Conservation (phyloP, 2,113 vertebrate species). For the Cromileptes altivelis region DNA sequence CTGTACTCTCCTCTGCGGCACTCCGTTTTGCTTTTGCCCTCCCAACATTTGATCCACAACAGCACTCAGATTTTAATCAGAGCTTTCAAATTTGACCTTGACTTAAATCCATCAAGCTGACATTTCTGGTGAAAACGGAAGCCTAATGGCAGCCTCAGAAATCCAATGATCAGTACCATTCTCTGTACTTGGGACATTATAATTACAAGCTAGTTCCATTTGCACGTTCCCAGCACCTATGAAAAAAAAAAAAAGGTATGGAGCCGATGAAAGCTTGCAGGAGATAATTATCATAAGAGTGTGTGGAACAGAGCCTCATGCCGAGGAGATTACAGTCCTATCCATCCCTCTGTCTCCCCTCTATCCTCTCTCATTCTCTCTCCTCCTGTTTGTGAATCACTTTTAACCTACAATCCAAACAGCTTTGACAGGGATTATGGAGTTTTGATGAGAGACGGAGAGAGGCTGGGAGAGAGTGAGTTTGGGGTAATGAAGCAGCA, state of each 20-base stretch:
- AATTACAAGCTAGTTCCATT: constrained; percentile 78
- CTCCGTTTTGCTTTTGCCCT: constrained; percentile 30
- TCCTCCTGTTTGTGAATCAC: constrained; percentile 70
- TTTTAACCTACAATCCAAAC: constrained; percentile 76
- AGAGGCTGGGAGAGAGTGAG: constrained; percentile 68
- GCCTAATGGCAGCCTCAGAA: constrained; percentile 45
- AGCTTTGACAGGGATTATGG: constrained; percentile 80
- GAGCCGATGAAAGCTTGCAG: constrained; percentile 48
- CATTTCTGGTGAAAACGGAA: constrained; percentile 60
- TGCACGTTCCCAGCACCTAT: constrained; percentile 57
- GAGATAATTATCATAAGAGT: constrained; percentile 75
- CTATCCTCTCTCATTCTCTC: constrained; percentile 20
- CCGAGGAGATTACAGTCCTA: constrained; percentile 64
- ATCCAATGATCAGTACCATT: constrained; percentile 52
- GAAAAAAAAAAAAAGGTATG: constrained; percentile 59
- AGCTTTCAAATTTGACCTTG: constrained; percentile 84
- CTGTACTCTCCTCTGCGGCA: not conserved
- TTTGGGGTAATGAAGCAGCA: constrained; percentile 80
- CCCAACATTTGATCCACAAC: constrained; percentile 76
- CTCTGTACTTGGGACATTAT: constrained; percentile 61
- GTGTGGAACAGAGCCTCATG: constrained; percentile 51
- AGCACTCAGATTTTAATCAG: constrained; percentile 72
- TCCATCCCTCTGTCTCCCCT: constrained; percentile 9
- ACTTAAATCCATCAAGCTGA: constrained; percentile 83
- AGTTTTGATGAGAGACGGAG: constrained; percentile 77